phyloP scores from a whole-genome alignment of 1,140 invertebrate genomes.

The Brachionus koreanus region DNA sequence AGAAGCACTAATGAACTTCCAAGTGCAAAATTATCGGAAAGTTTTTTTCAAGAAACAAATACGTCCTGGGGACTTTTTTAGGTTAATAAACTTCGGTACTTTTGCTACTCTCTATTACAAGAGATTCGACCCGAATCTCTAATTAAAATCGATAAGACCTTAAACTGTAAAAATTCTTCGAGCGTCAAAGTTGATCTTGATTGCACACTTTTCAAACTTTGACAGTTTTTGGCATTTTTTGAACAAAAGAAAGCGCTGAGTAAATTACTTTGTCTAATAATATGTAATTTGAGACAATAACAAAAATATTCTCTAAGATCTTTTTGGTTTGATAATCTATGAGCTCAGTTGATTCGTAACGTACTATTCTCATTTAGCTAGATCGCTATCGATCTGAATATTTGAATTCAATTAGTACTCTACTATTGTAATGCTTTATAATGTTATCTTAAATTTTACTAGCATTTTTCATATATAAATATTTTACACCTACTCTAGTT shows the following conservation, averaged over 20 bases:
- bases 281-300: conserved; percentile 20
- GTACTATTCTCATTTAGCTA: not conserved
- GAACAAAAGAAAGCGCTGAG: conserved; percentile 5
- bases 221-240: not conserved
- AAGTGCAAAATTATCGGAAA: not conserved
- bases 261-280: not conserved
- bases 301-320: not conserved
- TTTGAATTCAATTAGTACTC: not conserved
- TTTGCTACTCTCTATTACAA: not conserved
- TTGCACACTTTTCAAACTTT: not conserved
- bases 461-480: not conserved
- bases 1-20: not conserved
- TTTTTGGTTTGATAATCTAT: not conserved
- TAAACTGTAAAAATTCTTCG: not conserved
- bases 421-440: not conserved
- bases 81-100: not conserved
- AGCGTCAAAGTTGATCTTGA: not conserved
- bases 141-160: conserved; percentile 1
- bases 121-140: not conserved
- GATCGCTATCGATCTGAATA: not conserved
- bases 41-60: not conserved
- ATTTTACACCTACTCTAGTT: too few species aligned
- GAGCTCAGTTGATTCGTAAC: conserved; percentile 10
- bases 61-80: not conserved
- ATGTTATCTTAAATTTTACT: not conserved